Conservation (phyloP, 1,140 invertebrate species). For the Samia ricini region DNA sequence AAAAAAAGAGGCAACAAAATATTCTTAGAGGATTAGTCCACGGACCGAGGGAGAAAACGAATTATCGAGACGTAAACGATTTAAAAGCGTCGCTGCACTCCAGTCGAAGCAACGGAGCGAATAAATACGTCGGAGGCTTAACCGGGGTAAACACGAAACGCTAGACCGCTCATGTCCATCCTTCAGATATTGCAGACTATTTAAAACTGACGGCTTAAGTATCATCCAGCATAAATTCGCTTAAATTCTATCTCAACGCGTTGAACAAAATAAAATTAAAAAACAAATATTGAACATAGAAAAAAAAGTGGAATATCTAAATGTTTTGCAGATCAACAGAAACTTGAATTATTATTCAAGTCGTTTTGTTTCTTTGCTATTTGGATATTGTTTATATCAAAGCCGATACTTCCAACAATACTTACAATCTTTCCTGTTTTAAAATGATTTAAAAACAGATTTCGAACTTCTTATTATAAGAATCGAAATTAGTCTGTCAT, state of each 20-base stretch:
- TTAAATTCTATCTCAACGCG: slow-evolving; percentile 24
- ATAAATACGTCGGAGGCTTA: slow-evolving; percentile 42
- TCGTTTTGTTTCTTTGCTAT: no score
- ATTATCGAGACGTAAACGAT: slow-evolving; percentile 53
- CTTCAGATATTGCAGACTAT: slow-evolving; percentile 18
- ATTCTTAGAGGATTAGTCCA: slow-evolving; percentile 26
- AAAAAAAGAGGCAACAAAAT: slow-evolving; percentile 4
- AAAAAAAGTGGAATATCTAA: no score
- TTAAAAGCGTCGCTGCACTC: slow-evolving; percentile 48
- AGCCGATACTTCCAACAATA: no score
- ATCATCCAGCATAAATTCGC: slow-evolving; percentile 20
- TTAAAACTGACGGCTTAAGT: slow-evolving; percentile 27
- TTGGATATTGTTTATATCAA: no score
- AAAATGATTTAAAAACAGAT: no score
- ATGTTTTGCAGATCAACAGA: no score
- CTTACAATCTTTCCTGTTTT: no score
- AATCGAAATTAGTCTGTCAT: no score
- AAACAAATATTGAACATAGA: no score
- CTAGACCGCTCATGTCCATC: slow-evolving; percentile 11
- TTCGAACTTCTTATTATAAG: no score
- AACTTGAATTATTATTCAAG: no score
- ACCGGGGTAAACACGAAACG: slow-evolving; percentile 23
- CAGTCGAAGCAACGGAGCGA: slow-evolving; percentile 47
- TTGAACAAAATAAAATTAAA: neutral
- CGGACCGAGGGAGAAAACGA: slow-evolving; percentile 27